Conservation (phyloP, 2,888 invertebrate genomes). For the Augochlorella aurata region DNA sequence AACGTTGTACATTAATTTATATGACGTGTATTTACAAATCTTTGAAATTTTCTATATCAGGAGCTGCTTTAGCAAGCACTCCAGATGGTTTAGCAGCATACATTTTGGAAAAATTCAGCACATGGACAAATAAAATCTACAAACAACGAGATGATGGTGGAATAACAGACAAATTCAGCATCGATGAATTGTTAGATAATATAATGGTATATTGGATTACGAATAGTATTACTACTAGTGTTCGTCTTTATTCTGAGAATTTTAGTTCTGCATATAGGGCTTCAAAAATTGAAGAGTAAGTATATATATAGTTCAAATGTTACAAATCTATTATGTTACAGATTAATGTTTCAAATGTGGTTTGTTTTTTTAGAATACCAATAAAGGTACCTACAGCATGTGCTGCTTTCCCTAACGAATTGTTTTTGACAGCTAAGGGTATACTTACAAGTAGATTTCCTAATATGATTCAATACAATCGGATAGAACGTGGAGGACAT, state of each 20-base stretch:
- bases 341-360: constrained; percentile 18
- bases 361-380: constrained; percentile 84
- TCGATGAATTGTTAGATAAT: constrained; percentile 90
- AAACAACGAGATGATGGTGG: constrained; percentile 86
- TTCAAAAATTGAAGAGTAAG: constrained; percentile 81
- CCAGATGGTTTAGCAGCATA: constrained; percentile 95
- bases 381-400: constrained; percentile 89
- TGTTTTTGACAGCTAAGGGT: constrained; percentile 85
- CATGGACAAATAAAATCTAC: constrained; percentile 86
- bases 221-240: constrained; percentile 88
- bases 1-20: neutral
- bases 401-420: constrained; percentile 88
- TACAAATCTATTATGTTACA: neutral
- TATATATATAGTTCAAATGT: neutral
- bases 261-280: constrained; percentile 78
- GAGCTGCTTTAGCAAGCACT: constrained; percentile 88
- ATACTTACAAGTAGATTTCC: constrained; percentile 85
- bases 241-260: constrained; percentile 89
- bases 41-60: constrained; percentile 81
- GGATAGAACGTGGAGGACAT: constrained; percentile 90
- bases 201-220: constrained; percentile 92
- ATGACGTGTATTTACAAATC: neutral
- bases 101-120: constrained; percentile 93
- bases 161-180: constrained; percentile 85
- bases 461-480: constrained; percentile 87